Base-by-base conservation (phyloP, 2,113 vertebrate species). In the Oncorhynchus gorbuscha region DNA sequence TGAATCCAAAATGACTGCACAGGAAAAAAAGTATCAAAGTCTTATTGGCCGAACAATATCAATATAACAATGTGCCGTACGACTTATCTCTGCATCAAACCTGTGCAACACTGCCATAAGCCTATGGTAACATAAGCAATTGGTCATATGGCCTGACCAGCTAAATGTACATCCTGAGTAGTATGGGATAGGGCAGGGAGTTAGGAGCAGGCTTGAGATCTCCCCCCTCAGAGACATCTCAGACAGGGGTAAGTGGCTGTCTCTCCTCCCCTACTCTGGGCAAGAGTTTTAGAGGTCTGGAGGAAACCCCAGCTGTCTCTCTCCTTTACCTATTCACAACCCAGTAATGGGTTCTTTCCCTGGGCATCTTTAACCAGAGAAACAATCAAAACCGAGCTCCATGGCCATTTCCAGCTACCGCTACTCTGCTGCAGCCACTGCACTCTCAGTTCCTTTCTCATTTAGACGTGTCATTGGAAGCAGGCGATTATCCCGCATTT, bases 321-420 rank as follows among this genome's bases (percentile, higher is more conserved):
- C 51, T 74, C 76, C 73, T 86, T 75, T 45, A 70, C 81, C 73
- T 82, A 76, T 77, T 81, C 78, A 77, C 73, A 83, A 74, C 67
- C 59, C 22, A 73, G 74, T 84, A 87, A 84, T 86, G 81, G 78
- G 55, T 76, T 75, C 83, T 81, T 76, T 82, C 78, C 72, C 45
- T 51, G 28, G 74, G 82, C 76, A 82, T 82, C 80, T 84, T 86
- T 84, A 86, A 82, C 78, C 73, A 77, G 76, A 69, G 83, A 84
- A 86, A 77, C 85, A 84, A 86, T 86, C 85, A 79, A 65, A 64
- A 58, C 67, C 77, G 59, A 64, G 69, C 70, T 71, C 68, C 69
- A 67, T 65, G 81, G 76, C 73, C 76, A 71, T 85, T 81, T 75
- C 77, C 79, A 80, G 30, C 30, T 45, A 55, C 49, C 3, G 49